phyloP scores from a whole-genome alignment of 2,888 invertebrate genomes.

The Tipula helvola region DNA sequence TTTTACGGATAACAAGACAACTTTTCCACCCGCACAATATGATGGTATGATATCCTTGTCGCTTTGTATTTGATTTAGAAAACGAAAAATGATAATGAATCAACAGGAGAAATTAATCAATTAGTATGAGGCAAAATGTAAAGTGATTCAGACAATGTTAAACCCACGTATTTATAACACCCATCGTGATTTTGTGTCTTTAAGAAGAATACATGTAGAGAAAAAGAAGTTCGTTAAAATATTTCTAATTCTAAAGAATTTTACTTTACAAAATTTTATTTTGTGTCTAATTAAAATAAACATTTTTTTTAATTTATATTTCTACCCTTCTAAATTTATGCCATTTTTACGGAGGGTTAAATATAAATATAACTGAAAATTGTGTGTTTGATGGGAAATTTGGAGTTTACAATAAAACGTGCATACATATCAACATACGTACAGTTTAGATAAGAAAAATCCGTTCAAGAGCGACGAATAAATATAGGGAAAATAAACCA shows the following conservation, averaged over 20 bases:
- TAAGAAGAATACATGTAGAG: not conserved
- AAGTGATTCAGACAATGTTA: not conserved
- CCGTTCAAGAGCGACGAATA: not conserved
- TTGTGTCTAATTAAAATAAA: not conserved
- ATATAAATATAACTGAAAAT: not conserved
- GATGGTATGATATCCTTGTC: not conserved
- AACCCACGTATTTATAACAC: not conserved
- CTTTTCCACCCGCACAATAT: not conserved
- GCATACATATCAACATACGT: not conserved
- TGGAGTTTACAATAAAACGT: not conserved
- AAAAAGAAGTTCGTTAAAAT: not conserved
- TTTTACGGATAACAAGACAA: not conserved
- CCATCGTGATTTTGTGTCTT: not conserved
- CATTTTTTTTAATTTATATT: not conserved
- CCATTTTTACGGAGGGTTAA: not conserved
- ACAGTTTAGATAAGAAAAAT: not conserved
- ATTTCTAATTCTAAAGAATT: not conserved
- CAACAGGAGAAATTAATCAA: not conserved
- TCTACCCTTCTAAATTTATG: not conserved
- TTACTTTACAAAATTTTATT: not conserved
- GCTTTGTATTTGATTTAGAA: not conserved
- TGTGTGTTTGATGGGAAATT: not conserved
- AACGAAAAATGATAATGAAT: not conserved
- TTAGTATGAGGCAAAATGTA: not conserved
- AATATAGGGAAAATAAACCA: not conserved